Conservation (phyloP, 2,888 invertebrate species). For the Lordiphosa andalusiaca region DNA sequence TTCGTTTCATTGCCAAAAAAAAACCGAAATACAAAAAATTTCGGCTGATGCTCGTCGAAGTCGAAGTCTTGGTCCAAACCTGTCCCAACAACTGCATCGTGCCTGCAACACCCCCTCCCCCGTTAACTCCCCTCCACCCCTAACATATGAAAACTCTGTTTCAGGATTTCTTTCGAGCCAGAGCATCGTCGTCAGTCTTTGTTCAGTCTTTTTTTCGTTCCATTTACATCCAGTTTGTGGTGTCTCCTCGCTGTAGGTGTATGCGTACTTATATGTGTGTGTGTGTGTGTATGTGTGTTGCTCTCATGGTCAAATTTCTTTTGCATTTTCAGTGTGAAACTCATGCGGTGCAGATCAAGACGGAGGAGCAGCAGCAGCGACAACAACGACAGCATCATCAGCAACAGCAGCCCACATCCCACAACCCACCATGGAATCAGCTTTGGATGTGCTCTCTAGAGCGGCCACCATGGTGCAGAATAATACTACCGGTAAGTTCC, state of each 20-base stretch:
- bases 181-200: conserved; percentile 53
- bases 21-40: conserved; percentile 25
- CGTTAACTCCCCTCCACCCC: conserved; percentile 37
- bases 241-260: conserved; percentile 18
- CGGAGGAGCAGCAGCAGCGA: conserved; percentile 23
- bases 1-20: conserved; percentile 58
- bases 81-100: conserved; percentile 72
- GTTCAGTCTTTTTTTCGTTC: conserved; percentile 55
- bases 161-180: conserved; percentile 63
- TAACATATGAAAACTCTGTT: conserved; percentile 54
- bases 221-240: conserved; percentile 59
- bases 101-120: conserved; percentile 43
- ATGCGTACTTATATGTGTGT: conserved; percentile 1
- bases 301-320: conserved; percentile 58
- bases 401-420: conserved; percentile 44
- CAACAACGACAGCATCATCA: conserved; percentile 11
- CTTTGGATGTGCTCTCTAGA: conserved; percentile 91
- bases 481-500: conserved; percentile 81
- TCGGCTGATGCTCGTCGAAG: conserved; percentile 36
- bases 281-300: conserved; percentile 33
- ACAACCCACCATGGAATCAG: conserved; percentile 84
- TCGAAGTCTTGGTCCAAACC: conserved; percentile 50
- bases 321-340: conserved; percentile 65
- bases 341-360: conserved; percentile 64
- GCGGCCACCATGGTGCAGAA: conserved; percentile 95